Evolutionary conservation across 2,113 vertebrate species (phyloP), one percentile per base, ranked within the genome.

Genomic region (Probosciger aterrimus): DNA sequence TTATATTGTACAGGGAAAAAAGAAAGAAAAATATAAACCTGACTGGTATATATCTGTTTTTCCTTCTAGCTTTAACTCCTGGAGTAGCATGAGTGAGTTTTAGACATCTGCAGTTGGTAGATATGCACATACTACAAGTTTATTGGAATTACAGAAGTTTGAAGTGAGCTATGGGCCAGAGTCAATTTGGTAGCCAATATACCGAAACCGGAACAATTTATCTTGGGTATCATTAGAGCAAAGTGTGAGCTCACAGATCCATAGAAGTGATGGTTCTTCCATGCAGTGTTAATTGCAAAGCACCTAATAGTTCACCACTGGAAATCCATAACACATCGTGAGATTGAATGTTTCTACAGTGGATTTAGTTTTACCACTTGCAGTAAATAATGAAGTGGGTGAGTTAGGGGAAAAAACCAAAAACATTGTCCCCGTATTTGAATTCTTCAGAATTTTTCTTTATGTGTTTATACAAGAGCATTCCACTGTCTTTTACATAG

Each of bases 131-230:
- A 19, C 27, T 78, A 39, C 6, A 39, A 74, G n/a, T 30, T 74
- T 79, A 91, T 50, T 86, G 23, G 47, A 88, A 78, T 92, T 86
- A 88, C 31, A 25, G 49, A 83, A 84, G 57, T 57, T 74, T 91
- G 50, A 94, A 89, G 46, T 76, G 69, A 90, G 43, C 76, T 68
- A 76, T 37, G 49, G 76, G 60, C 60, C 90, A 93, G 69, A 69
- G 82, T 92, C 93, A 95, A 84, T 96, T 93, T 96, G 57, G 73
- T 86, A 90, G 65, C 86, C 88, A 96, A 84, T 94, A 90, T 28
- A 79, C 30, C 0, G 1, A 93, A 96, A 88, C 47, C 7, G 18
- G 37, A 95, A 52, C 62, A 94, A 88, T 96, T 94, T 86, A 64
- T 94, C 73, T 89, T 71, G 24, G 15, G 35, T 76, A 90, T 91